Base-by-base conservation (phyloP, 2,888 invertebrate species). In the Parnassius orleans region DNA sequence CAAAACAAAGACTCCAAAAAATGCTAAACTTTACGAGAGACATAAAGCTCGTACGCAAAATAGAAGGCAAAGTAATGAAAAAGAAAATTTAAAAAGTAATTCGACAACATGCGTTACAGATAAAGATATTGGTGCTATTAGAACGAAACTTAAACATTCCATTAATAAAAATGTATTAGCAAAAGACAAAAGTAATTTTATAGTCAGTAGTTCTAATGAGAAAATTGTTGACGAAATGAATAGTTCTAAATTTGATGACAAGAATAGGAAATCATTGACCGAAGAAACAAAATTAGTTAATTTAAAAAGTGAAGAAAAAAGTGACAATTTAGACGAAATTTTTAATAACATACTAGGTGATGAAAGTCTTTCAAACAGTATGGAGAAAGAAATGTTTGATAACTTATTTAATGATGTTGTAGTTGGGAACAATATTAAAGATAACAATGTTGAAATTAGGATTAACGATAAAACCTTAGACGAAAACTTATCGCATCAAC, bases 101-200 rank as follows among this genome's bases (percentile, higher is more conserved):
- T 75, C 81, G 64, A 75, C 79, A 56, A 77, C 80, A 64, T 76
- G 80, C 72, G 75, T 74, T 65, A 64, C 76, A 70, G 83, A 82
- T 63, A 88, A 82, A 79, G 89, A 90, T 69, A 86, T 80, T 88
- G 90, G 90, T 91, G 90, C 91, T 91, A 88, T 82, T 84, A 90
- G 82, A 84, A 80, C 84, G 79, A 91, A 90, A 90, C 74, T 83
- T 77, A 90, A 88, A 88, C 91, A 91, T 90, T 91, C 91, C 91
- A 87, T 72, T 84, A 85, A 75, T 80, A 88, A 86, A 79, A 83
- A 72, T 85, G 86, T 81, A 83, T 83, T 90, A 87, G 90, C 87
- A 73, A 90, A 90, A 89, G 90, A 87, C 83, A 89, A 85, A 85
- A 79, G 73, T 83, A 87, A 83, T 83, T 80, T 80, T 79, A 79